Percentiles rank a stretch among this genome's conserved stretches.
These are phyloP conservation scores for Tetramorium bicarinatum DNA, from an alignment of 2,888 invertebrate genomes.

Conservation along the genomic window DNA sequence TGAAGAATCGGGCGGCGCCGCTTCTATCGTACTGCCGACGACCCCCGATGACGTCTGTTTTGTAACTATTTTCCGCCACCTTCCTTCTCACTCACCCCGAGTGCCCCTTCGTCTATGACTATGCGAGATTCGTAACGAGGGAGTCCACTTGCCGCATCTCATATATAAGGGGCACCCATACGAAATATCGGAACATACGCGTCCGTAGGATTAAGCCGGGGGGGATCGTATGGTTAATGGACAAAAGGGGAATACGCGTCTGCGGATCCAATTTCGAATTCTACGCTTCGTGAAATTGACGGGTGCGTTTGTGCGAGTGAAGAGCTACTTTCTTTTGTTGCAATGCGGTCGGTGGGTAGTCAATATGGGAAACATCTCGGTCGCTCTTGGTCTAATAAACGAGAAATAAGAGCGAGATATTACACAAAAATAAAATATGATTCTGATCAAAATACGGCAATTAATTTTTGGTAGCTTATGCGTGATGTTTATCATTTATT, in stretches of 20 bases:
- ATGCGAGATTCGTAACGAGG: slow-evolving; percentile 69
- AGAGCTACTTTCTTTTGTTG: slow-evolving; percentile 56
- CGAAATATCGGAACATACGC: slow-evolving; percentile 79
- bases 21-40: slow-evolving; percentile 45
- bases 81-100: slow-evolving; percentile 61
- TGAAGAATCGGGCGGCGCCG: slow-evolving; percentile 40
- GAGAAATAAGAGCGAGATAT: background rate
- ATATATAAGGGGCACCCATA: slow-evolving; percentile 42
- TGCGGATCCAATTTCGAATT: slow-evolving; percentile 78
- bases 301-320: slow-evolving; percentile 66
- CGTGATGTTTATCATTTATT: background rate
- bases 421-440: background rate
- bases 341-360: slow-evolving; percentile 42
- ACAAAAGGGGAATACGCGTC: slow-evolving; percentile 70
- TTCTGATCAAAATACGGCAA: background rate
- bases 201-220: slow-evolving; percentile 77
- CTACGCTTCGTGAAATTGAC: slow-evolving; percentile 74
- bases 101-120: slow-evolving; percentile 74
- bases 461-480: background rate
- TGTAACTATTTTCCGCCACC: slow-evolving; percentile 83
- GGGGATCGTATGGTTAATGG: slow-evolving; percentile 72
- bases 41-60: slow-evolving; percentile 78
- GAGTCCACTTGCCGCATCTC: slow-evolving; percentile 48
- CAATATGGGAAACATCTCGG: slow-evolving; percentile 48
- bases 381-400: slow-evolving; percentile 20